These are phyloP conservation scores for Magallana ariakensis DNA, from an alignment of 1,140 invertebrate genomes.

Conservation along the genomic window DNA sequence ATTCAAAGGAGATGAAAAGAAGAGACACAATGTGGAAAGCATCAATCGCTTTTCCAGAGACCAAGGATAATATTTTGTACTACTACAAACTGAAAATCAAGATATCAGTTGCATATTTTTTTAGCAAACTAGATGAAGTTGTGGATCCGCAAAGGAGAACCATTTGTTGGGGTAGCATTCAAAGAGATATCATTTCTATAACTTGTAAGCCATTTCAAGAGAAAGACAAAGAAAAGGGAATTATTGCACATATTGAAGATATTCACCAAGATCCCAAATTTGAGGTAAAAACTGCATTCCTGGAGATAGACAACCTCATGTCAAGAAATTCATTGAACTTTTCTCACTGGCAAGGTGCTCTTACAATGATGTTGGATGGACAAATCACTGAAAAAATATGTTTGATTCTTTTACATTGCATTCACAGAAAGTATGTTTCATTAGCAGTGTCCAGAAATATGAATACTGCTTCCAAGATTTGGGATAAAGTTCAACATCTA, in stretches of 20 bases:
- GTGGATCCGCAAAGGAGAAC: neutral
- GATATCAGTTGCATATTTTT: neutral
- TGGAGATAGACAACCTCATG: neutral
- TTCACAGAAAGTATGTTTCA: neutral
- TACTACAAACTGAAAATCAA: neutral
- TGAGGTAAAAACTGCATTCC: neutral
- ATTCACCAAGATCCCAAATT: neutral
- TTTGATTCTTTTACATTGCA: neutral
- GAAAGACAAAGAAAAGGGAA: neutral
- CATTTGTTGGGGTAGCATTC: neutral
- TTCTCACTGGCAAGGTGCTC: neutral
- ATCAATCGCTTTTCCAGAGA: neutral
- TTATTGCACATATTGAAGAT: neutral
- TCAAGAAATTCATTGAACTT: neutral
- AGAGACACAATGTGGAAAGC: neutral
- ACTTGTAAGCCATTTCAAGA: neutral
- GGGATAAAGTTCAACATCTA: neutral
- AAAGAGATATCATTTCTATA: neutral
- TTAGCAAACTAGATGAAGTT: neutral
- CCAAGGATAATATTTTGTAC: neutral
- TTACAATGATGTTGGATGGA: neutral
- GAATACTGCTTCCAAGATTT: neutral
- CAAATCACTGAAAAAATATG: neutral
- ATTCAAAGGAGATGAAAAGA: neutral
- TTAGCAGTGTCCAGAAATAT: neutral